These are phyloP conservation scores for Myopa tessellatipennis DNA, from an alignment of 2,888 invertebrate species.

Conservation along the genomic window DNA sequence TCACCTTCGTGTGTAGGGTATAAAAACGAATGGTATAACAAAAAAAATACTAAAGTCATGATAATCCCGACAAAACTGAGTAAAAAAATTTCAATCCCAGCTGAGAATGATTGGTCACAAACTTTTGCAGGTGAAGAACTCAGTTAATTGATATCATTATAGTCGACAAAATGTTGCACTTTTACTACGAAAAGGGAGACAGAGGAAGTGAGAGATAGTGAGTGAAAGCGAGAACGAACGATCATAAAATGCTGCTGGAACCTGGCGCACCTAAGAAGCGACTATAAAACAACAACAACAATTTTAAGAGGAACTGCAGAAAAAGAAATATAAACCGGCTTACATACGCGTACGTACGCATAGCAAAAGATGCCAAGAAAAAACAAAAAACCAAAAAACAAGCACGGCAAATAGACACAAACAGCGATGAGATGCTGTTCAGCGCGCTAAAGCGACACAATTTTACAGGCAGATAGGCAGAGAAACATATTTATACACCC, in stretches of 20 bases:
- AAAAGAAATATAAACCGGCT: conserved; percentile 11
- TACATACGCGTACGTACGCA: conserved; percentile 12
- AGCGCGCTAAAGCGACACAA: neutral
- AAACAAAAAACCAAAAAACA: conserved; percentile 7
- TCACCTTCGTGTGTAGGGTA: neutral
- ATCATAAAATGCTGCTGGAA: conserved; percentile 3
- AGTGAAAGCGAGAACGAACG: neutral
- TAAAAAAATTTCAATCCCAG: neutral
- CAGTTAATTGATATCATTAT: neutral
- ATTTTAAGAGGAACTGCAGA: neutral
- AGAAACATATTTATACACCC: neutral
- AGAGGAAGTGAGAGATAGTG: neutral
- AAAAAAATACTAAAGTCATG: neutral
- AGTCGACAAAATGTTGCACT: neutral
- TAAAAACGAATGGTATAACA: neutral
- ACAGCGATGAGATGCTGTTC: neutral
- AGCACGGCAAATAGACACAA: neutral
- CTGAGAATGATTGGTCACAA: neutral
- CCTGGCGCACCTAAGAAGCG: neutral
- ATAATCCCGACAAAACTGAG: neutral
- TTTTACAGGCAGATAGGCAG: neutral
- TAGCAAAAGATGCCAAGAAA: neutral
- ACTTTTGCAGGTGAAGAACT: neutral
- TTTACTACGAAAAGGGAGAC: neutral
- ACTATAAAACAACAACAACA: neutral